Evolutionary conservation across 2,888 invertebrate genomes (phyloP).

Genomic region (Athrips mouffetella): DNA sequence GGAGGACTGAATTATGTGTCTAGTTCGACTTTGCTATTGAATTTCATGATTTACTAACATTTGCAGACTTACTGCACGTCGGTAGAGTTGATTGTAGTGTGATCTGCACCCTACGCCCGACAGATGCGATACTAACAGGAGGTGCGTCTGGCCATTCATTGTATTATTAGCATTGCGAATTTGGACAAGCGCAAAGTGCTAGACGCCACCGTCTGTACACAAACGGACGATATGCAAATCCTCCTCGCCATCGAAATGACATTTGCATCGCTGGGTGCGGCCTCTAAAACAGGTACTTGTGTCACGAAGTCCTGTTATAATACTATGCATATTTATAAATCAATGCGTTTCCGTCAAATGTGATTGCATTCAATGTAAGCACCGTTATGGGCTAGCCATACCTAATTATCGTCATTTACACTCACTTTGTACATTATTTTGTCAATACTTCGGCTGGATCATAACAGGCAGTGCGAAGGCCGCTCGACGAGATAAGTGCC

Average conservation of each 20-base stretch:
- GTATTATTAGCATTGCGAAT: slow-evolving; percentile 72
- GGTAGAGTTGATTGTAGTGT: slow-evolving; percentile 44
- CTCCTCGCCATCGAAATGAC: slow-evolving; percentile 43
- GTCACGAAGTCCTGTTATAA: slow-evolving; percentile 22
- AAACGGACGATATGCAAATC: slow-evolving; percentile 62
- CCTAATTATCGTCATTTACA: not conserved
- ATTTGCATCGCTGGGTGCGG: slow-evolving; percentile 47
- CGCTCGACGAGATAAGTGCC: slow-evolving; percentile 42
- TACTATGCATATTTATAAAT: no score
- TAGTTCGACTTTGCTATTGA: slow-evolving; percentile 45
- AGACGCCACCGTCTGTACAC: slow-evolving; percentile 60
- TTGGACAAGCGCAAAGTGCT: slow-evolving; percentile 62
- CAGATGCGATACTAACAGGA: slow-evolving; percentile 51
- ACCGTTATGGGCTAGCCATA: not conserved
- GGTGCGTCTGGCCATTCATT: slow-evolving; percentile 65
- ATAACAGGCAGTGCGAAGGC: slow-evolving; percentile 37
- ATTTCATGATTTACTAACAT: slow-evolving; percentile 32
- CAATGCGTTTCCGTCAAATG: not conserved
- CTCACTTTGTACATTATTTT: slow-evolving; percentile 24
- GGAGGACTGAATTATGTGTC: slow-evolving; percentile 51
- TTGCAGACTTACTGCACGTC: slow-evolving; percentile 35
- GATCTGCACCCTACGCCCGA: slow-evolving; percentile 34
- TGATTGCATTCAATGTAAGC: not conserved
- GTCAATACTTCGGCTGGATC: slow-evolving; percentile 39
- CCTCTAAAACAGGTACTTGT: slow-evolving; percentile 26